Conservation (phyloP, 2,113 vertebrate genomes). For the Phylloscopus trochiloides region DNA sequence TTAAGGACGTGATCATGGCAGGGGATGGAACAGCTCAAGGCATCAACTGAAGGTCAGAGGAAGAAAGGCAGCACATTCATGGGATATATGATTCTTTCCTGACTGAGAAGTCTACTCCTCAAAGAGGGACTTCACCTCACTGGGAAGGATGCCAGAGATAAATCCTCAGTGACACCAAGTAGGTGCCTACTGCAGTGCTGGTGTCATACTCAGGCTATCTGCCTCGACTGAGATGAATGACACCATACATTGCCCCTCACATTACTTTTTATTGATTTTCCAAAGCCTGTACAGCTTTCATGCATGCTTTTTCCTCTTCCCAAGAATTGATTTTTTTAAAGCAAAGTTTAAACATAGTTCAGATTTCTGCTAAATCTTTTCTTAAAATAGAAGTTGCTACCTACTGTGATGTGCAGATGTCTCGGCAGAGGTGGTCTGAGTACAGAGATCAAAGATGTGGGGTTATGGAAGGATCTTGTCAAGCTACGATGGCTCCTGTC, state of each 20-base stretch:
- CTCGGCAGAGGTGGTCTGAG: background rate
- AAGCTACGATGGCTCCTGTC: background rate
- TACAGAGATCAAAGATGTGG: background rate
- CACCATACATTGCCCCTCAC: background rate
- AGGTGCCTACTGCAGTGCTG: background rate
- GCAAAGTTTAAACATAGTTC: background rate
- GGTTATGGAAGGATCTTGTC: background rate
- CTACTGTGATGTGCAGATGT: background rate
- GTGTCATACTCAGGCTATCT: background rate
- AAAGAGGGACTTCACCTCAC: background rate
- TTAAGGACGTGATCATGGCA: background rate
- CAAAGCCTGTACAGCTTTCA: background rate
- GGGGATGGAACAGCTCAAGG: background rate
- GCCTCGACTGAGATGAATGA: background rate
- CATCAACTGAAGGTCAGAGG: background rate
- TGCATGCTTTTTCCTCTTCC: background rate
- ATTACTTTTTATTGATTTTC: background rate
- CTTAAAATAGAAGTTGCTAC: background rate
- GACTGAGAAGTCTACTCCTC: background rate
- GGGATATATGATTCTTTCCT: background rate
- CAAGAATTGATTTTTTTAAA: background rate
- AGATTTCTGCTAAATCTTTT: background rate
- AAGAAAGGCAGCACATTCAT: background rate
- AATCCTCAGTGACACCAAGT: background rate
- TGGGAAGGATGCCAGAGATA: background rate